Conservation (phyloP, 2,888 invertebrate genomes). For the Cerastis leucographa region DNA sequence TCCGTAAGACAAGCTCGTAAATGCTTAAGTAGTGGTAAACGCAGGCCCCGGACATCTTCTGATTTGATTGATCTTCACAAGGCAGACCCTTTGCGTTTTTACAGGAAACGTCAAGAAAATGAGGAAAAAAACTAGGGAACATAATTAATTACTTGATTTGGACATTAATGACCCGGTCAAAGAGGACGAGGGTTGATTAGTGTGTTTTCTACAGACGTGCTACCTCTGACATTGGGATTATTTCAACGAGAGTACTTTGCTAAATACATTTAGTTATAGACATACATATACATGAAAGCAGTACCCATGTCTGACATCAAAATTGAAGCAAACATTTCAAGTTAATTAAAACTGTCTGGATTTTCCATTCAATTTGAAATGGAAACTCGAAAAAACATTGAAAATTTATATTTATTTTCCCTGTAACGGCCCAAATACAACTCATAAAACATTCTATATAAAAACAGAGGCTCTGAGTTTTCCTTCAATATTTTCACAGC, state of each 20-base stretch:
- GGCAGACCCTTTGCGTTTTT: conserved; percentile 84
- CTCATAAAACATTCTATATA: conserved; percentile 64
- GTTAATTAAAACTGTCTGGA: conserved; percentile 19
- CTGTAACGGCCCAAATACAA: conserved; percentile 47
- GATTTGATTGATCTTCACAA: conserved; percentile 89
- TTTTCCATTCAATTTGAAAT: conserved; percentile 14
- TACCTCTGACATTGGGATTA: conserved; percentile 73
- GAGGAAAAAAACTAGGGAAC: conserved; percentile 86
- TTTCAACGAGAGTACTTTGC: conserved; percentile 34
- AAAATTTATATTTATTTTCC: conserved; percentile 32
- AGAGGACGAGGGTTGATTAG: conserved; percentile 87
- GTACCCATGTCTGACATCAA: conserved; percentile 9
- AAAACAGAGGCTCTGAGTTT: conserved; percentile 73
- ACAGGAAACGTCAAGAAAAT: conserved; percentile 85
- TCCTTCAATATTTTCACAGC: conserved; percentile 80
- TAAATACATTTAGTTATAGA: conserved; percentile 9
- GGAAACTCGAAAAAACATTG: conserved; percentile 14
- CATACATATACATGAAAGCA: neutral
- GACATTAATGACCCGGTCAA: conserved; percentile 89
- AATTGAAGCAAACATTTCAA: conserved; percentile 31
- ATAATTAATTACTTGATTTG: conserved; percentile 90
- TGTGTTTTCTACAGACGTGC: conserved; percentile 80
- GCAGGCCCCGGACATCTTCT: conserved; percentile 80
- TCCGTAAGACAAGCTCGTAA: conserved; percentile 84
- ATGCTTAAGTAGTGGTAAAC: conserved; percentile 84